These are phyloP conservation scores for Mixornis gularis DNA, from an alignment of 2,113 vertebrate genomes.

Conservation along the genomic window DNA sequence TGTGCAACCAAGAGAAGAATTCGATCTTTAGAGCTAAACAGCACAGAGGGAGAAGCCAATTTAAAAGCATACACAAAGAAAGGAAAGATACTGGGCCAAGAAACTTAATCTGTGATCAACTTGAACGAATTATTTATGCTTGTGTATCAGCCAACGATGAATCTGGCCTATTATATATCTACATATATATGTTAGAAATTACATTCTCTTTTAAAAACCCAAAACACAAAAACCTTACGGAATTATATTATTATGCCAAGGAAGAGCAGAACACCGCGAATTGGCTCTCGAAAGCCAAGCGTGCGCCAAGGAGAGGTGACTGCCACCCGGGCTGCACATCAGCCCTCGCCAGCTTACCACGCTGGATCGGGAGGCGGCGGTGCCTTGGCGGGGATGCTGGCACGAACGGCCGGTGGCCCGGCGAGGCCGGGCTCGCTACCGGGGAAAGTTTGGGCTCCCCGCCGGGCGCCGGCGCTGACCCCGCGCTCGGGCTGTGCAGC, in stretches of 20 bases:
- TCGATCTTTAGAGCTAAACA: neutral
- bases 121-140: neutral
- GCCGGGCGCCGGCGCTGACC: neutral
- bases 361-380: neutral
- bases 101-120: neutral
- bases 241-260: neutral
- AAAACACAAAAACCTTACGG: neutral
- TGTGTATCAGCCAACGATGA: neutral
- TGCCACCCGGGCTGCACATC: neutral
- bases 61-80: neutral
- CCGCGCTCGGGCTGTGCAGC: conserved; percentile 9
- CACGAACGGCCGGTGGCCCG: neutral
- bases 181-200: neutral
- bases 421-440: neutral
- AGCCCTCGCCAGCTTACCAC: neutral
- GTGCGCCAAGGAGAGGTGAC: neutral
- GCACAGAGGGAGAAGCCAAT: neutral
- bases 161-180: neutral
- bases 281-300: neutral
- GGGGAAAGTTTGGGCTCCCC: neutral
- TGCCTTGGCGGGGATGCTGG: neutral
- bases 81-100: neutral
- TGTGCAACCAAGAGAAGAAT: neutral
- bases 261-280: neutral
- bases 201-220: neutral